These are phyloP conservation scores for Apostichopus japonicus DNA, from an alignment of 35 echinoderm and acorn worm genomes.

Conservation along the genomic window DNA sequence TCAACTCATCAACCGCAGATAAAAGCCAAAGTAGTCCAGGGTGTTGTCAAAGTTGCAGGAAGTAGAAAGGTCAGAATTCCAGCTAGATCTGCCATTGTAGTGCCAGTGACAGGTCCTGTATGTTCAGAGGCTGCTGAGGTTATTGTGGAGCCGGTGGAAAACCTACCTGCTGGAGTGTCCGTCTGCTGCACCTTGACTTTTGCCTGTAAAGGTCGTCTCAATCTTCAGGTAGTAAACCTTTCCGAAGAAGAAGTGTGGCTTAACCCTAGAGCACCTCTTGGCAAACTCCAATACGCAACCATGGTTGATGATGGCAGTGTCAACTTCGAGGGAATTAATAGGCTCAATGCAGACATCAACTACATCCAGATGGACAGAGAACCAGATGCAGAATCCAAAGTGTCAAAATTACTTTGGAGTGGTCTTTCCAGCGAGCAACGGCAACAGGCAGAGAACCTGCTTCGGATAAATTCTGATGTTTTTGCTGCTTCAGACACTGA, in stretches of 20 bases:
- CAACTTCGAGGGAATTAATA: neutral
- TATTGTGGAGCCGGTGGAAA: neutral
- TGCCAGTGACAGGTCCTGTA: neutral
- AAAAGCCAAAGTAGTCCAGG: neutral
- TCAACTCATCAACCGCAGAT: no score
- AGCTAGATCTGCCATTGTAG: neutral
- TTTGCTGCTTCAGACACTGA: neutral
- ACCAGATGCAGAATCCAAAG: no score
- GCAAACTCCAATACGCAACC: neutral
- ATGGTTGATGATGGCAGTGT: slow-evolving; percentile 16
- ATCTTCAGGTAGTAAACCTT: neutral
- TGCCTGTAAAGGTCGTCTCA: neutral
- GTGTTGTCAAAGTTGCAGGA: neutral
- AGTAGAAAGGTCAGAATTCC: neutral
- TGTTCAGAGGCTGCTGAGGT: neutral
- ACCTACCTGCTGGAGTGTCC: neutral
- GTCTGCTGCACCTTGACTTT: neutral
- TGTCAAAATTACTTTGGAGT: neutral
- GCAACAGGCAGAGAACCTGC: neutral
- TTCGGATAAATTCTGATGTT: neutral
- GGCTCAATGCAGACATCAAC: no score
- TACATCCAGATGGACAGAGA: no score
- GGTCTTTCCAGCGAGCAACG: neutral
- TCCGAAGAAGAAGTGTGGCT: neutral
- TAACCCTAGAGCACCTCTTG: neutral